A percentile compares a stretch with the other conserved stretches of the same genome.
Conservation (phyloP, 1,140 invertebrate genomes). For the Nixonia krombeini region DNA sequence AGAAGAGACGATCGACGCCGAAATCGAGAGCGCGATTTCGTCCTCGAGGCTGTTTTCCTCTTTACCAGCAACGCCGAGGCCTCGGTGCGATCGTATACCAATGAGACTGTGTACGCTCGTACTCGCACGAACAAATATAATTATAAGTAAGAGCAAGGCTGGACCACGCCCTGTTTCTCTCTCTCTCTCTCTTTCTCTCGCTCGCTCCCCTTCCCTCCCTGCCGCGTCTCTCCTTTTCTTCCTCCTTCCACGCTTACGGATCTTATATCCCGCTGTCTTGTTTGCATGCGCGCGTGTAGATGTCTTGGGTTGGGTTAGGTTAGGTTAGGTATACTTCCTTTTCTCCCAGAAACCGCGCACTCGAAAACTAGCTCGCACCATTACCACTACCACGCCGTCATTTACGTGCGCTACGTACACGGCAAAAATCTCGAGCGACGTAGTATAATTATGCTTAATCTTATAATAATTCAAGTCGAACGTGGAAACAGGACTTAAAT, state of each 20-base stretch:
- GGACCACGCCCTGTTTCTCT: slow-evolving; percentile 69
- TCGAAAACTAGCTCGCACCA: slow-evolving; percentile 1
- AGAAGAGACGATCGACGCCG: too few species aligned
- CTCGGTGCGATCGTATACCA: slow-evolving; percentile 61
- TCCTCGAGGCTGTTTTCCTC: slow-evolving; percentile 12
- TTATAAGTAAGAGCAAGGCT: slow-evolving; percentile 69
- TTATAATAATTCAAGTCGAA: slow-evolving; percentile 31
- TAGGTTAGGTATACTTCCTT: slow-evolving; percentile 57
- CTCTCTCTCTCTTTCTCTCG: slow-evolving; percentile 28
- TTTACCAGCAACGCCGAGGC: slow-evolving; percentile 48
- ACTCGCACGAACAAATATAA: slow-evolving; percentile 67
- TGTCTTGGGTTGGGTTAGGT: slow-evolving; percentile 50
- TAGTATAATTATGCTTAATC: slow-evolving; percentile 16
- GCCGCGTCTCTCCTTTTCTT: too few species aligned
- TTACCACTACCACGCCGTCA: background rate
- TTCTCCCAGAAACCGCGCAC: slow-evolving; percentile 32
- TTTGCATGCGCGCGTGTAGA: slow-evolving; percentile 49
- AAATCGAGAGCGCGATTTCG: slow-evolving; percentile 15
- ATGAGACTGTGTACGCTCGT: slow-evolving; percentile 53
- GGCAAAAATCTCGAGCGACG: slow-evolving; percentile 10
- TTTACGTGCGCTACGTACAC: background rate
- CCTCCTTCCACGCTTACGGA: slow-evolving; percentile 27
- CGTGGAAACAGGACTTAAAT: slow-evolving; percentile 6
- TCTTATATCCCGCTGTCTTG: slow-evolving; percentile 29
- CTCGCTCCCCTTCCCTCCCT: too few species aligned